Conservation (phyloP, 2,113 vertebrate genomes). For the Bubalus kerabau region DNA sequence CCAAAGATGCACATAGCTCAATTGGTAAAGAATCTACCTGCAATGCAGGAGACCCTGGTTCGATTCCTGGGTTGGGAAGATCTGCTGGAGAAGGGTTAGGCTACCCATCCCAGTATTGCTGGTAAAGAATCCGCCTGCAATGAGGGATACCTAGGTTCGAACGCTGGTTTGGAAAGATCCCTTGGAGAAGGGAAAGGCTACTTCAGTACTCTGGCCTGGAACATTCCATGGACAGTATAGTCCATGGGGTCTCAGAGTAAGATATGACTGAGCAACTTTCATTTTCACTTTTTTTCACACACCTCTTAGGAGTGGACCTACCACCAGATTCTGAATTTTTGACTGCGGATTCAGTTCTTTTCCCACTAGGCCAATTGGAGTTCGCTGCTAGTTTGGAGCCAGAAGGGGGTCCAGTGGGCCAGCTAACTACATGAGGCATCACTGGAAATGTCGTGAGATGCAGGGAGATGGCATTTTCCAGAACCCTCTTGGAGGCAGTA, state of each 20-base stretch:
- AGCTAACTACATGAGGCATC: background rate
- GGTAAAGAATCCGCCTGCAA: background rate
- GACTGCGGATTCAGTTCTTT: background rate
- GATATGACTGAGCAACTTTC: background rate
- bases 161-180: background rate
- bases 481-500: background rate
- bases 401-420: background rate
- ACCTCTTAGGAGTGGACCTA: background rate
- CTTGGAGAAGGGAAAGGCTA: background rate
- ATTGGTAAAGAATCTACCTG: background rate
- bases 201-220: background rate
- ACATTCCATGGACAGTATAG: background rate
- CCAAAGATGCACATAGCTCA: background rate
- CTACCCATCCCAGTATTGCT: background rate
- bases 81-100: background rate
- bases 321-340: background rate
- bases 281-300: background rate
- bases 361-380: background rate
- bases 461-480: background rate
- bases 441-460: accelerated
- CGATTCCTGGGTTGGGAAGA: background rate
- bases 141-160: background rate
- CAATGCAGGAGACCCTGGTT: background rate
- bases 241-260: background rate
- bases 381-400: background rate